Evolutionary conservation across 1,140 invertebrate genomes (phyloP).

Genomic region (Melitaea cinxia): DNA sequence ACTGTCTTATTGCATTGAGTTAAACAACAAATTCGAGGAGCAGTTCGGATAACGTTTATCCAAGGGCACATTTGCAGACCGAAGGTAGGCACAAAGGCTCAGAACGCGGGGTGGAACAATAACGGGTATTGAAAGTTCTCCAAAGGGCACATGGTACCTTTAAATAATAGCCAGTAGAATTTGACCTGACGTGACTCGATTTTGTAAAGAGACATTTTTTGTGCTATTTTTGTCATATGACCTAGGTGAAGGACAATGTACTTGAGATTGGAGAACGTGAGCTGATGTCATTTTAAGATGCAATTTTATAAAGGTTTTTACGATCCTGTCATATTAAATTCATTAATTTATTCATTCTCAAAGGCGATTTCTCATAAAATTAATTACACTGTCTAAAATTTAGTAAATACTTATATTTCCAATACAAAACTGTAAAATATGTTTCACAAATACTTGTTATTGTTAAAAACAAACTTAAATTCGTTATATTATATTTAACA

Average conservation of each 20-base stretch:
- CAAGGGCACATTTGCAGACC: conserved; percentile 37
- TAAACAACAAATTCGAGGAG: conserved; percentile 8
- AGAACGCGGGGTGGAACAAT: conserved; percentile 41
- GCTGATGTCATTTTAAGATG: background rate
- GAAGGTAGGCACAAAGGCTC: conserved; percentile 43
- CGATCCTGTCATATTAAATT: too few species aligned
- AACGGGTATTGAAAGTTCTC: conserved; percentile 39
- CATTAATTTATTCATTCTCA: too few species aligned
- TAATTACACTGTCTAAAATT: too few species aligned
- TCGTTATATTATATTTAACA: too few species aligned
- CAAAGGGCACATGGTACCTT: conserved; percentile 51
- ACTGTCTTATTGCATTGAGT: background rate
- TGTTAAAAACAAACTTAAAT: too few species aligned
- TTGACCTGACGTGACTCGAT: conserved; percentile 49
- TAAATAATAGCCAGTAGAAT: conserved; percentile 62
- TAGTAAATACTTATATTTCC: too few species aligned
- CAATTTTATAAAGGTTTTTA: too few species aligned
- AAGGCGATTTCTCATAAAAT: too few species aligned
- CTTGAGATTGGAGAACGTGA: background rate
- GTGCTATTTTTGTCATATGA: conserved; percentile 19
- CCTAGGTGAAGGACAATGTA: conserved; percentile 25
- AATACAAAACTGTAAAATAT: too few species aligned
- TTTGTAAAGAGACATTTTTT: conserved; percentile 46
- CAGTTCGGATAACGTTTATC: conserved; percentile 15
- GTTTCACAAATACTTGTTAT: too few species aligned